Percentiles rank a stretch among this genome's conserved stretches.
These are phyloP conservation scores for Thalassophryne amazonica DNA, from an alignment of 2,797 vertebrate genomes.

Conservation along the genomic window DNA sequence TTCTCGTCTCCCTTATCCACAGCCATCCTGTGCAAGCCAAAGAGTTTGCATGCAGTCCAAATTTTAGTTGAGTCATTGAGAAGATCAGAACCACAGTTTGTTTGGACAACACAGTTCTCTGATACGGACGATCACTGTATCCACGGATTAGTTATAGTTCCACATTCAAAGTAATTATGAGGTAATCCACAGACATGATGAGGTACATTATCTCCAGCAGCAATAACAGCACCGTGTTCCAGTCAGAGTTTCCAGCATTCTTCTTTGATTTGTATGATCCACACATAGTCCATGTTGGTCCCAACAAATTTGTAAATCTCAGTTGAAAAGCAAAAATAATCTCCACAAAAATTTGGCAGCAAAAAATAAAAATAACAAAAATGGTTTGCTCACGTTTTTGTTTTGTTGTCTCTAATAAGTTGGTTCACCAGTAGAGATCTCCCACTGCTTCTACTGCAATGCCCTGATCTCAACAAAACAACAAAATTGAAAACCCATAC, in stretches of 20 bases:
- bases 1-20: constrained; percentile 6
- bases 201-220: constrained; percentile 56
- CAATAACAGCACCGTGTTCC: constrained; percentile 26
- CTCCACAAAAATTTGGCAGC: constrained; percentile 58
- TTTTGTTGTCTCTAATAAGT: constrained; percentile 67
- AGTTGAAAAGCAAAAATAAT: constrained; percentile 65
- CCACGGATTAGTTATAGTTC: constrained; percentile 64
- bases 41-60: constrained; percentile 19
- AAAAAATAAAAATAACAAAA: constrained; percentile 54
- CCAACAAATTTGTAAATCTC: constrained; percentile 31
- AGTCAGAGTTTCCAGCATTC: constrained; percentile 55
- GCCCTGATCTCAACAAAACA: constrained; percentile 74
- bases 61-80: constrained; percentile 13
- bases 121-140: constrained; percentile 55
- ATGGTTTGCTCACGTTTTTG: constrained; percentile 76
- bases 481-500: constrained; percentile 61
- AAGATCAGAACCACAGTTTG: constrained; percentile 14
- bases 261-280: constrained; percentile 68
- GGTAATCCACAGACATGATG: constrained; percentile 75
- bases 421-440: constrained; percentile 72
- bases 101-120: constrained; percentile 10
- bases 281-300: constrained; percentile 58
- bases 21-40: constrained; percentile 7
- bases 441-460: constrained; percentile 71
- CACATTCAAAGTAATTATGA: constrained; percentile 55